Evolutionary conservation across 2,113 vertebrate species (phyloP).

Genomic region (Pachycephala philippinensis): DNA sequence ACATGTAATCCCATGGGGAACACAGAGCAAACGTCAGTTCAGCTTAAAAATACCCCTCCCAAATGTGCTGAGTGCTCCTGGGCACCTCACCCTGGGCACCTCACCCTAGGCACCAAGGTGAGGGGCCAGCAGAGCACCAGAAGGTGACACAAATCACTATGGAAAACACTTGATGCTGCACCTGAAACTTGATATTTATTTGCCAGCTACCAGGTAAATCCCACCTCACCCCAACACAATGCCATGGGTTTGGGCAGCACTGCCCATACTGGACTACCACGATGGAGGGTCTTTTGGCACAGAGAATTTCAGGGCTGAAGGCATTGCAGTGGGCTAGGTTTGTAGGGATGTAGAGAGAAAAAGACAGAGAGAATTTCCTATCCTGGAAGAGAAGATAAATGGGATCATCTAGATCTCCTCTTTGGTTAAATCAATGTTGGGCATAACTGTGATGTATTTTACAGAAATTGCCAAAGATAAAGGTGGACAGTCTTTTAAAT

Average conservation of each 20-base stretch:
- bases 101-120: neutral
- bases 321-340: neutral
- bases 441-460: neutral
- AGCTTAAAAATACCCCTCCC: neutral
- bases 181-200: neutral
- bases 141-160: neutral
- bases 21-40: neutral
- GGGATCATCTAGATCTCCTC: neutral
- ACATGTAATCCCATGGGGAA: neutral
- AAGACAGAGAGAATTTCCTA: neutral
- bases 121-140: neutral
- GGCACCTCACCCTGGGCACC: neutral
- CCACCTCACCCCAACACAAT: neutral
- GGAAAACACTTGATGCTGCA: neutral
- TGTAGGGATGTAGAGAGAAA: neutral
- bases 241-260: neutral
- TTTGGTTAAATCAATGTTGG: neutral
- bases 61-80: neutral
- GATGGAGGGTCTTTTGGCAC: neutral
- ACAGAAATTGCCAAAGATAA: neutral
- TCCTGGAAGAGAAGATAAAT: neutral
- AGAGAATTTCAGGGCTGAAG: neutral
- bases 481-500: neutral
- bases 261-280: neutral
- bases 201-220: neutral